Evolutionary conservation across 2,888 invertebrate genomes (phyloP).

Genomic region (Ophioninae sp.): DNA sequence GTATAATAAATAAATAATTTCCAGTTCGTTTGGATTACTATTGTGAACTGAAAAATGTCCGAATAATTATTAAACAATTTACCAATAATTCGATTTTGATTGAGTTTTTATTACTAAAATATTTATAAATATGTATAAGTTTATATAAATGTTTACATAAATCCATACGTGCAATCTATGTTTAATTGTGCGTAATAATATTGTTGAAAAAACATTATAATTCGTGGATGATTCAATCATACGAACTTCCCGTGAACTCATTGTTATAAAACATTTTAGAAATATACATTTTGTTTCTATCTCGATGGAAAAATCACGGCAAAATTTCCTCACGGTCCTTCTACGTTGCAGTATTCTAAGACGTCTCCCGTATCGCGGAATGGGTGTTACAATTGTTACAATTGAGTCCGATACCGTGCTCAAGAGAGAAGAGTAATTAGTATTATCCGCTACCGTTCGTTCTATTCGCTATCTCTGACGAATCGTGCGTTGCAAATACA

Average conservation of each 20-base stretch:
- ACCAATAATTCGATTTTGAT: not conserved
- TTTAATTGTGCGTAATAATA: not conserved
- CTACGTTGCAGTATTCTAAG: not conserved
- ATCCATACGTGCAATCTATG: not conserved
- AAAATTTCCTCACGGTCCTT: not conserved
- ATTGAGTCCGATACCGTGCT: not conserved
- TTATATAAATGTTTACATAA: not conserved
- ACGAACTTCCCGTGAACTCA: not conserved
- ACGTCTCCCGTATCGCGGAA: slow-evolving; percentile 9
- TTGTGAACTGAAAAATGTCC: not conserved
- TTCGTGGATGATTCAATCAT: not conserved
- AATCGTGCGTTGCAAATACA: slow-evolving; percentile 24
- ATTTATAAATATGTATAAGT: not conserved
- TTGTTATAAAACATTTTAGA: not conserved
- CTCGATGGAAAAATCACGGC: not conserved
- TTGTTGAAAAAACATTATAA: not conserved
- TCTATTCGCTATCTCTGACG: slow-evolving; percentile 48
- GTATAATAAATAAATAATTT: too few species aligned
- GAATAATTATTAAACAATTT: not conserved
- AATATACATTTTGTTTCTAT: not conserved
- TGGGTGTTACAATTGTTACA: slow-evolving; percentile 21
- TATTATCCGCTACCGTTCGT: slow-evolving; percentile 44
- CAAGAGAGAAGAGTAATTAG: slow-evolving; percentile 46
- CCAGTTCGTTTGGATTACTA: not conserved
- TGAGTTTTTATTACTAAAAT: not conserved